Base-by-base conservation (phyloP, 2,888 invertebrate species). In the Hirtodrosophila histrioides region DNA sequence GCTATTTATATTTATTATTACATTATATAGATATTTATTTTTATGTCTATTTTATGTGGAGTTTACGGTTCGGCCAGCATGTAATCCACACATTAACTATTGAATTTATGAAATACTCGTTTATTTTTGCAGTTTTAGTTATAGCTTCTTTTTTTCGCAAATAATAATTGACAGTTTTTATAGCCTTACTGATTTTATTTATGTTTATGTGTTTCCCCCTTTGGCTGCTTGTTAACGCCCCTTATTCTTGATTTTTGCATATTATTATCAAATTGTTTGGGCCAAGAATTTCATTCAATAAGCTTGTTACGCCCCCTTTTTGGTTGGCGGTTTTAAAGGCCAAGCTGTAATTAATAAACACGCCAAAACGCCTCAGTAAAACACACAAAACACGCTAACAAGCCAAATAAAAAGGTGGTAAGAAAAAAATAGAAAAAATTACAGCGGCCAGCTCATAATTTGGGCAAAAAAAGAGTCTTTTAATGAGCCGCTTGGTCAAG, bases 401-500 rank as follows among this genome's bases (percentile, higher is more conserved):
- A 75, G 58, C 44, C 48, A 53, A 39, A 33, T 51, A 43, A 35
- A 44, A 66, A 35, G 5, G 7, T 37, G 41, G 46, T 41, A 31
- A 37, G 43, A 68, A 48, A 29, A 3, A 31, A 44, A 53, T 27
- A n/a, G 24, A 9, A 36, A 56, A 44, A 46, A 43, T 17, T 17
- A 17, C 17, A 17, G 17, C 17, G 17, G 17, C 17, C 17, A 1
- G 17, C 17, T 17, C 17, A 17, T 40, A 83, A 86, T 68, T 83
- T 68, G 69, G 43, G 44, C 53, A 40, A 63, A 55, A 60, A 40
- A 63, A 55, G 56, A 50, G 51, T 54, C 60, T 56, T 68, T 69
- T 86, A 82, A 82, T 82, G 78, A 84, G 71, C 69, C 64, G 71
- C 54, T 70, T 41, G 61, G 48, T 64, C 46, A 68, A 62, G 68